Percentiles rank a stretch among this genome's conserved stretches.
These are phyloP conservation scores for Melanerpes aurifrons DNA, from an alignment of 2,113 vertebrate genomes.

Conservation along the genomic window DNA sequence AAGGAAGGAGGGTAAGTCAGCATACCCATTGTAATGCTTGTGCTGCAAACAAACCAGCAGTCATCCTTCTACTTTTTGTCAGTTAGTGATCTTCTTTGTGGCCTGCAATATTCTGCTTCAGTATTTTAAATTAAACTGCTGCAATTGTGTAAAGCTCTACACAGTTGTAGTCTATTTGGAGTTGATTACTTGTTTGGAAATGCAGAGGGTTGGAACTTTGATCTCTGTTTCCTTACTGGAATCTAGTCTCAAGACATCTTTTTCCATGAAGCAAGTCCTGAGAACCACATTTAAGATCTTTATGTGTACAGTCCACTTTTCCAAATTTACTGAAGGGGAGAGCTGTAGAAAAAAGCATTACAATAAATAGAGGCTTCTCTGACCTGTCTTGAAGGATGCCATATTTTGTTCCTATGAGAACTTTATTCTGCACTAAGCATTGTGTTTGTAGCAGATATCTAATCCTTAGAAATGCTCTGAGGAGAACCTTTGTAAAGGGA, in stretches of 20 bases:
- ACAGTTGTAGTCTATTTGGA: not conserved
- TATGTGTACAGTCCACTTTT: not conserved
- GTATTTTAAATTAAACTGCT: not conserved
- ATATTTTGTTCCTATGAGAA: not conserved
- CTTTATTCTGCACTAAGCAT: not conserved
- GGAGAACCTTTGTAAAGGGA: not conserved
- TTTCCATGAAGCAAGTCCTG: not conserved
- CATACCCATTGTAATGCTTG: not conserved
- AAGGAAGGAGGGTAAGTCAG: not conserved
- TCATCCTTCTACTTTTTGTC: not conserved
- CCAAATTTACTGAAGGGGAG: not conserved
- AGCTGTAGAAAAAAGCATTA: not conserved
- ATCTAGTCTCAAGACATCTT: conserved; percentile 2
- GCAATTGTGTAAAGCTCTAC: not conserved
- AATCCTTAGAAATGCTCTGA: not conserved
- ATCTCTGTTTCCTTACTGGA: conserved; percentile 5
- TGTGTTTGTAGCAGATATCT: not conserved
- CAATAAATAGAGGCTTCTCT: not conserved
- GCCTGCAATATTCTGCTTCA: not conserved
- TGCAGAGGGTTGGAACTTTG: not conserved
- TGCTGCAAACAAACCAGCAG: not conserved
- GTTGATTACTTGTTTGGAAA: conserved; percentile 1
- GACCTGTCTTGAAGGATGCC: not conserved
- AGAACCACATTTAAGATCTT: not conserved
- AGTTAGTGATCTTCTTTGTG: not conserved